These are phyloP conservation scores for Anguilla rostrata DNA, from an alignment of 2,113 vertebrate species.

Conservation along the genomic window DNA sequence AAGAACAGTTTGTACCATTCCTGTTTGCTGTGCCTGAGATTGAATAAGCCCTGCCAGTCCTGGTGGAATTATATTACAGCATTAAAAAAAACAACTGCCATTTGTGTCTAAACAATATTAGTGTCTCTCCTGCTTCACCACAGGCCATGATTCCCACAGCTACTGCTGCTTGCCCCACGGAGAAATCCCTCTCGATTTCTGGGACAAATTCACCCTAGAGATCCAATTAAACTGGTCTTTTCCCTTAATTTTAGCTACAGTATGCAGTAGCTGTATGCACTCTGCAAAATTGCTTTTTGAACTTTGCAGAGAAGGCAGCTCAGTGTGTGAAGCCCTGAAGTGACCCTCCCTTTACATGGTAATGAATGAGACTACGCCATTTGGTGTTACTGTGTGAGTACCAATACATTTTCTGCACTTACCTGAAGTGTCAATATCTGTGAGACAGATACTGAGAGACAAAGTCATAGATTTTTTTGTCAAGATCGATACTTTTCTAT, in stretches of 20 bases:
- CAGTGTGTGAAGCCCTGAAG: not conserved
- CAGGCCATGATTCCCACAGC: not conserved
- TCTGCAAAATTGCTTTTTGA: not conserved
- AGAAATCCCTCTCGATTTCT: not conserved
- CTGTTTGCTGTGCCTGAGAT: not conserved
- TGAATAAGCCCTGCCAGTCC: not conserved
- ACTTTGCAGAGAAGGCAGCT: not conserved
- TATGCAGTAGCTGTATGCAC: not conserved
- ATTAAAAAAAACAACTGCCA: not conserved
- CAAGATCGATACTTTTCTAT: not conserved
- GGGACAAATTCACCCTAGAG: not conserved
- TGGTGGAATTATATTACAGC: not conserved
- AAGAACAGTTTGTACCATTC: not conserved
- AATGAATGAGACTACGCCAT: not conserved
- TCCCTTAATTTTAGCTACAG: not conserved
- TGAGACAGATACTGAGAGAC: not conserved
- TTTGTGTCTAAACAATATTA: slow-evolving; percentile 15
- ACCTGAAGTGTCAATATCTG: not conserved
- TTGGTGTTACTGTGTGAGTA: not conserved
- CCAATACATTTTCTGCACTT: not conserved
- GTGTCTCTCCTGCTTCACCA: not conserved
- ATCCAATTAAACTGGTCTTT: not conserved
- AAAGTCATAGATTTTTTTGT: not conserved
- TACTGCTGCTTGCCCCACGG: not conserved
- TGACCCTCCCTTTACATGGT: not conserved